Base-by-base conservation (phyloP, 2,888 invertebrate genomes). In the Diarsia dahlii region DNA sequence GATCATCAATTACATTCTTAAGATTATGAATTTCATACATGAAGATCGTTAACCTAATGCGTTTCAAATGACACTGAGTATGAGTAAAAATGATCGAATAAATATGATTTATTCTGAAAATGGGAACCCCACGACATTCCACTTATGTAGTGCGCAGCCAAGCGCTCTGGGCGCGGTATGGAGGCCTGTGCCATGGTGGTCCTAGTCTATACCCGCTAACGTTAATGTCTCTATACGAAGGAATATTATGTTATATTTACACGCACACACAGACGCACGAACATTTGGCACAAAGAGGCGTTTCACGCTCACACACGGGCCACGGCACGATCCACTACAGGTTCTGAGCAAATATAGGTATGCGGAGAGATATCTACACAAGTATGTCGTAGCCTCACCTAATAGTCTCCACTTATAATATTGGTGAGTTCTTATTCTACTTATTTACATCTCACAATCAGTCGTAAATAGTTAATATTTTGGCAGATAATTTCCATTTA, bases 341-440 rank as follows among this genome's bases (percentile, higher is more conserved):
- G 90, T 92, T 94, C 95, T 96, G 96, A 96, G 96, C 96, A 96
- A 96, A 95, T 96, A 94, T 96, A 96, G 96, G 95, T 95, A 96
- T 96, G 95, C 95, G 93, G 91, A 93, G 90, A 90, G 84, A 89
- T 91, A 95, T 95, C 96, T 96, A 96, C 94, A 95, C 92, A 94
- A 93, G 93, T 92, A 90, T 85, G 91, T 92, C 89, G 91, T 92
- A 92, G 90, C 91, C 89, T 93, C 93, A 90, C 90, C 92, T 91
- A 91, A 92, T 91, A 91, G 90, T 92, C 90, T 90, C 91, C 89
- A 91, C 93, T 95, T 94, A 94, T 87, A 93, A 91, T 93, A 94
- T 92, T 91, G 94, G 93, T 95, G 95, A 95, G 93, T 91, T 91
- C 94, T 96, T 95, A 95, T 82, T 89, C 95, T 95, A 95, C 89